phyloP scores from a whole-genome alignment of 2,113 vertebrate genomes.

The Glaucomys volans region DNA sequence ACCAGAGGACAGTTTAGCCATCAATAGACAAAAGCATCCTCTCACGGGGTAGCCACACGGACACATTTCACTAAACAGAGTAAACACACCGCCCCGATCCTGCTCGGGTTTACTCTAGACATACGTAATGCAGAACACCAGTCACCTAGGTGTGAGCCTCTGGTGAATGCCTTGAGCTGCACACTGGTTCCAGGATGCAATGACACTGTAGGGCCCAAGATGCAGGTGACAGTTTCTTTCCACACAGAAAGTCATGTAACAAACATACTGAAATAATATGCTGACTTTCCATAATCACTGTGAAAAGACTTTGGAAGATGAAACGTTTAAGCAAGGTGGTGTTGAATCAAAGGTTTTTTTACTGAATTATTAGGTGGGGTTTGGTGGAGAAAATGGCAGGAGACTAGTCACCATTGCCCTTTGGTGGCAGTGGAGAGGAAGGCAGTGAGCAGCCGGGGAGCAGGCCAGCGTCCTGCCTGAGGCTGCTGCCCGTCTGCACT shows the following conservation, averaged over 20 bases:
- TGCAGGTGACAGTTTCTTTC: constrained; percentile 4
- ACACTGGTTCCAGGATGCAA: not conserved
- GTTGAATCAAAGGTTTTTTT: not conserved
- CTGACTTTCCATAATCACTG: not conserved
- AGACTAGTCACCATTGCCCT: no score
- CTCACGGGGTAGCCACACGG: no score
- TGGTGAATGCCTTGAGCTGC: not conserved
- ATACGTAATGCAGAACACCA: not conserved
- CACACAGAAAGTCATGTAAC: not conserved
- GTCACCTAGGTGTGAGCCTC: not conserved
- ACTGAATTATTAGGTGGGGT: not conserved
- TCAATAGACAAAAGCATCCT: accelerated
- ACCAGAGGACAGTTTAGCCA: accelerated
- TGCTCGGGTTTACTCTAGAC: not conserved
- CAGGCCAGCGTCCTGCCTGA: accelerated
- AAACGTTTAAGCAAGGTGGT: not conserved
- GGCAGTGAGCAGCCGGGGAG: accelerated
- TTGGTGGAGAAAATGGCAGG: not conserved
- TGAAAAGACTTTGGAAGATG: not conserved
- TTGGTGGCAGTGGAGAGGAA: accelerated
- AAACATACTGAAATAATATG: constrained; percentile 29
- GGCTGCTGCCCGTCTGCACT: accelerated
- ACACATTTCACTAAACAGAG: no score
- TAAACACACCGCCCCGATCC: not conserved
- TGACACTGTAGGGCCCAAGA: not conserved